Evolutionary conservation across 2,888 invertebrate species (phyloP), one percentile per base, ranked within the genome.

Genomic region (Andrena dorsata): DNA sequence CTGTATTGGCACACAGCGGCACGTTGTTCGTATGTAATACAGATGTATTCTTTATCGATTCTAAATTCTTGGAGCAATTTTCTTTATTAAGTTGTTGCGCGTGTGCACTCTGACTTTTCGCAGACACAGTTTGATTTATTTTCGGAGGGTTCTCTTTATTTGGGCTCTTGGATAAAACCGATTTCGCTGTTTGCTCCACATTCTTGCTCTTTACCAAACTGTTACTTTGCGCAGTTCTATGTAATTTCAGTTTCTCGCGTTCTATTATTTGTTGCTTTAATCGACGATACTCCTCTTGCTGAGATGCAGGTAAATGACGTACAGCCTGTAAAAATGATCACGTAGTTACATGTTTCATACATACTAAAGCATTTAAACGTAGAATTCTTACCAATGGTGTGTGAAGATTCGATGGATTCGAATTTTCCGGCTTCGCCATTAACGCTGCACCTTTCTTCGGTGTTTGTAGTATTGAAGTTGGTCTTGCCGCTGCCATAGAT

Each of bases 251-350:
- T 65, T 90, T 91, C 82, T 94, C 94, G 0, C 91, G 91, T 82
- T 94, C 92, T 7, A 92, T 65, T 35, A 94, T 92, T 78, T 93
- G 90, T 65, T 93, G 93, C 70, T 94, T 94, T 28, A 94, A 78
- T 28, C 94, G 92, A 26, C 93, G 92, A 80, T 94, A 94, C 75
- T 94, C 94, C 82, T 94, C 93, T 89, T 94, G 94, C 58, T 92
- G 92, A 2, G 94, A 93, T 28, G 90, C 92, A 32, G 94, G 92
- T 49, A 94, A 86, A 87, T 94, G 94, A 56, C 92, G 93, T 30
- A 94, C 93, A 51, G 93, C 94, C 94, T 94, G 82, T 28, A 90
- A 92, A 80, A 80, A 69, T 30, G 61, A 41, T 53, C 26, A 63
- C 49, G n/a, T 26, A 76, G 68, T 70, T 72, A n/a, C 28, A 51